Percentiles rank a stretch among this genome's conserved stretches.
Evolutionary conservation across 2,797 vertebrate genomes (phyloP).

Genomic region (Artibeus jamaicensis): DNA sequence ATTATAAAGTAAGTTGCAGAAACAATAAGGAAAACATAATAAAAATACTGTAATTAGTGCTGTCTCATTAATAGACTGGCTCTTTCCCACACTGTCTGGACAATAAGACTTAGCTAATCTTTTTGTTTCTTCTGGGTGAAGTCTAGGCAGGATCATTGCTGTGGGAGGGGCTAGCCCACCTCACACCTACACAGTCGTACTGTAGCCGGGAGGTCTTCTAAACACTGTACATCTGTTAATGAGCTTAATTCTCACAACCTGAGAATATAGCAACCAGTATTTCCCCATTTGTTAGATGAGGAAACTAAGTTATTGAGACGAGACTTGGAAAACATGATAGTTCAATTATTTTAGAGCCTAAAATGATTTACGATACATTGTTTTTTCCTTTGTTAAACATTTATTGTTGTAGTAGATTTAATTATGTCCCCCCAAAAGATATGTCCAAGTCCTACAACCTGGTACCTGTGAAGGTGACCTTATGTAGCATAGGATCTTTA

Average conservation of each 20-base stretch:
- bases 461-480: background rate
- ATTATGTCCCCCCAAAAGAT: background rate
- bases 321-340: background rate
- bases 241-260: background rate
- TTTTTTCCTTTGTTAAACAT: background rate
- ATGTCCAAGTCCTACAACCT: background rate
- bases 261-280: background rate
- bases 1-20: constrained; percentile 66
- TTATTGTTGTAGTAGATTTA: background rate
- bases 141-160: constrained; percentile 19
- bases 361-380: background rate
- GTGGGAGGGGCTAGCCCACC: background rate
- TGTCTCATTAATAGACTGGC: constrained; percentile 57
- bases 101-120: constrained; percentile 39
- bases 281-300: background rate
- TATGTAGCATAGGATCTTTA: background rate
- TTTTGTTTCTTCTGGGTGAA: constrained; percentile 55
- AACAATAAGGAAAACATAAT: constrained; percentile 62
- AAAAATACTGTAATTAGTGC: constrained; percentile 74
- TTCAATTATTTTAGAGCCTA: background rate
- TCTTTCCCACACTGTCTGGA: constrained; percentile 35
- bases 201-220: background rate
- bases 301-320: background rate
- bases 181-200: background rate
- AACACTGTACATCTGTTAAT: background rate